Base-by-base conservation (phyloP, 2,888 invertebrate species). In the Trichogramma dendrolimi region DNA sequence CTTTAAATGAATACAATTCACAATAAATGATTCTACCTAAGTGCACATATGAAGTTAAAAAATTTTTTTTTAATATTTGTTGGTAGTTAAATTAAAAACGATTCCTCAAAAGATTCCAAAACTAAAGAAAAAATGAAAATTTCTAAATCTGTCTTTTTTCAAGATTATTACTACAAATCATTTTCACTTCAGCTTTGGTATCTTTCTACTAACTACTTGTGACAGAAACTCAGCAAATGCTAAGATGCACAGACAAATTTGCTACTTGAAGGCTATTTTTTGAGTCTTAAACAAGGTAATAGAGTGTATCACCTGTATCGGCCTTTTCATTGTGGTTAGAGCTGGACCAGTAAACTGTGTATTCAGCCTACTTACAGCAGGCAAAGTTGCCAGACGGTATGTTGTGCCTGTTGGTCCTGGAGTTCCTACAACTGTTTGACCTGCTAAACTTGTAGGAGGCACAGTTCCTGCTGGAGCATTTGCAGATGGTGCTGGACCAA, bases 321-420 rank as follows among this genome's bases (percentile, higher is more conserved):
- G 74, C 82, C 84, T 84, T 83, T 84, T 83, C 78, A 84, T 81
- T 78, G 79, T 79, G 75, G 84, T 81, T 81, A 84, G 83, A 78
- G 83, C 81, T 80, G 83, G 83, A 74, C 84, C 83, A 79, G 83
- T 82, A 82, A 85, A 86, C 78, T 80, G 80, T 71, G 80, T 76
- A 72, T 80, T 80, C 75, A 80, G 79, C 86, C 87, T 87, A 89
- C 90, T 90, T 87, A 91, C 91, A 83, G 90, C 87, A 81, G 91
- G 89, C 81, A 92, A 88, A 75, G 92, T 88, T 82, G 92, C 91
- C 81, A 93, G 87, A 78, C 93, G 88, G 82, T 92, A 85, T 58
- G 85, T 89, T 79, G 87, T 87, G 76, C 86, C 79, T 69, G 81
- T 80, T 54, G 74, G 73, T 63, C 76, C 68, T 58, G 73, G 75